Conservation (phyloP, 2,797 vertebrate species). For the Mallotus villosus region DNA sequence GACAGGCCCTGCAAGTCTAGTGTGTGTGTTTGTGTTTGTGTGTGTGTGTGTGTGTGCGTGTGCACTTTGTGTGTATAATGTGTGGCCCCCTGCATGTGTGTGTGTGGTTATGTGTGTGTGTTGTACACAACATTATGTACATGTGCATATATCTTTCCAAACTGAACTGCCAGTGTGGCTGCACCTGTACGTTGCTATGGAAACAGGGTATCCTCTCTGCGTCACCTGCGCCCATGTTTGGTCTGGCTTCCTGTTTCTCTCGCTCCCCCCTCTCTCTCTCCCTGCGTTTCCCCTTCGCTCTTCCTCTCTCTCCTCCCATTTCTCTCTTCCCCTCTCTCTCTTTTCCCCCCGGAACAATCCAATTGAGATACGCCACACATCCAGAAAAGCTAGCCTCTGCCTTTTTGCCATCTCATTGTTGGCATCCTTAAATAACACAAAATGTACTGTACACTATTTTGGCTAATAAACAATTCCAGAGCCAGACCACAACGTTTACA, state of each 20-base stretch:
- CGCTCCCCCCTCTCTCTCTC: no score
- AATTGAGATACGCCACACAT: not conserved
- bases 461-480: no score
- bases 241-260: constrained; percentile 60
- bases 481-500: no score
- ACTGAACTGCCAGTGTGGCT: constrained; percentile 61
- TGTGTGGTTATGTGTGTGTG: constrained; percentile 2
- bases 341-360: not conserved
- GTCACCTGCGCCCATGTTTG: constrained; percentile 74
- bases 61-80: not conserved
- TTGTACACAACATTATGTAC: constrained; percentile 23
- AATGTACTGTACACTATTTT: no score
- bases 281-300: no score
- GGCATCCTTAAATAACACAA: not conserved
- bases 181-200: constrained; percentile 81
- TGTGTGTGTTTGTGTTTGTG: constrained; percentile 10
- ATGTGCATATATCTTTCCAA: constrained; percentile 62
- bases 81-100: not conserved
- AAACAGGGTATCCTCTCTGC: constrained; percentile 78
- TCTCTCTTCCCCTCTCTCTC: constrained; percentile 30
- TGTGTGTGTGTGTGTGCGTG: constrained; percentile 5
- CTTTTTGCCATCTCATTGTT: not conserved
- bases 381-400: not conserved
- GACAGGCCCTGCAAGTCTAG: not conserved
- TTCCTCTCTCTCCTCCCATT: not conserved